Evolutionary conservation across 2,888 invertebrate species (phyloP), one percentile per base, ranked within the genome.

Genomic region (Calephelis perditalis): DNA sequence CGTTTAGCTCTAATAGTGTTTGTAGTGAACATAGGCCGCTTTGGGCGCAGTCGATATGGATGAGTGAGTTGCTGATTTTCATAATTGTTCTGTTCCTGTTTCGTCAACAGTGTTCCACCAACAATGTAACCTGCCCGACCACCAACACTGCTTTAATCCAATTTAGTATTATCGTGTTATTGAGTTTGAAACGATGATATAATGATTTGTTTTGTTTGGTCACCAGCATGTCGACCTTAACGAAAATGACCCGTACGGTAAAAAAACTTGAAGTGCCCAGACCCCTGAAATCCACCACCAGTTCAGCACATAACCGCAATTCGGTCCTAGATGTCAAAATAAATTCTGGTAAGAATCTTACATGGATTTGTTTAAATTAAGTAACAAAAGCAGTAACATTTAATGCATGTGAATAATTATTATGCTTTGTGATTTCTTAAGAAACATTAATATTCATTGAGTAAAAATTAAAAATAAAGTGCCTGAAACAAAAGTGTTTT

Each of bases 211-310:
- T 77, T 70, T 73, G 63, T 74, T 76, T 74, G 68, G 59, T 57
- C 73, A 87, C 86, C 87, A 89, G 85, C 82, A 91, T 91, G 91
- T 89, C 91, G 88, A 91, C 91, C 85, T 82, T 88, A 80, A 90
- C 91, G 88, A 93, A 93, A 91, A 91, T 93, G 86, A 92, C 93
- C 84, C 92, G 94, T 84, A 92, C 93, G 74, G 92, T 93, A 64
- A 94, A 94, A 84, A 94, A 94, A 88, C 90, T 95, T 73, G 95
- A 95, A 86, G 93, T 94, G 77, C 95, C 95, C 71, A 92, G 95
- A 82, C 95, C 95, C 75, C 86, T 95, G 70, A 95, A 94, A 86
- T 86, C 88, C 69, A 91, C 92, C 69, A 92, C 92, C 70, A 92
- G 92, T 76, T 84, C 88, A 68, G 85, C 90, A 73, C 91, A 88